phyloP scores from a whole-genome alignment of 2,888 invertebrate species.

The Uloborus plumipes region DNA sequence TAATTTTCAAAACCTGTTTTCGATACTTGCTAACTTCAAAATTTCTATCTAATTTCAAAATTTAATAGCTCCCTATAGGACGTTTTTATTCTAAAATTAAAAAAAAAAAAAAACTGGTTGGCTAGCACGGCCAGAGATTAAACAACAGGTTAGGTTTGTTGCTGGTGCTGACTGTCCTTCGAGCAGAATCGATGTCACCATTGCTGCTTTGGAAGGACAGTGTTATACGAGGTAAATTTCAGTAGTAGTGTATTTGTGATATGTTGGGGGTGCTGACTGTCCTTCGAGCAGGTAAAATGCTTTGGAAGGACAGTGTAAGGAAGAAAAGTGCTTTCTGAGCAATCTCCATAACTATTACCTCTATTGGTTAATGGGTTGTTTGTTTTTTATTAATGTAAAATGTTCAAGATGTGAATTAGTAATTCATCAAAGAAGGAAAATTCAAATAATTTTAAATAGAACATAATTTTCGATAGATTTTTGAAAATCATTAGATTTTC shows the following conservation, averaged over 20 bases:
- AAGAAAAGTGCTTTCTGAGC: constrained; percentile 26
- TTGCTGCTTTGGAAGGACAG: constrained; percentile 60
- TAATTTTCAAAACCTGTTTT: not conserved
- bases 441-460: too few species aligned
- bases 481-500: too few species aligned
- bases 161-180: constrained; percentile 62
- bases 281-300: constrained; percentile 51
- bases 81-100: not conserved
- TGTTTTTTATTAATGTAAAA: not conserved
- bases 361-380: constrained; percentile 26
- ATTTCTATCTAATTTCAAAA: too few species aligned
- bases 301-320: constrained; percentile 60
- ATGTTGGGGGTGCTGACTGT: constrained; percentile 43
- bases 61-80: too few species aligned
- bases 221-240: constrained; percentile 28
- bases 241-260: constrained; percentile 17
- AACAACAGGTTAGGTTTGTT: constrained; percentile 40
- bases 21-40: too few species aligned
- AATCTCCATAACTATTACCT: constrained; percentile 11
- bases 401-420: constrained; percentile 12
- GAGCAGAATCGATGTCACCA: constrained; percentile 36
- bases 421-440: too few species aligned
- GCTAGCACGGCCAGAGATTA: constrained; percentile 45
- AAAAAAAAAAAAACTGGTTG: constrained; percentile 34
- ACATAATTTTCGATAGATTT: too few species aligned